A percentile compares a stretch with the other conserved stretches of the same genome.
Evolutionary conservation across 2,797 vertebrate genomes (phyloP).

Genomic region (Prunella strophiata): DNA sequence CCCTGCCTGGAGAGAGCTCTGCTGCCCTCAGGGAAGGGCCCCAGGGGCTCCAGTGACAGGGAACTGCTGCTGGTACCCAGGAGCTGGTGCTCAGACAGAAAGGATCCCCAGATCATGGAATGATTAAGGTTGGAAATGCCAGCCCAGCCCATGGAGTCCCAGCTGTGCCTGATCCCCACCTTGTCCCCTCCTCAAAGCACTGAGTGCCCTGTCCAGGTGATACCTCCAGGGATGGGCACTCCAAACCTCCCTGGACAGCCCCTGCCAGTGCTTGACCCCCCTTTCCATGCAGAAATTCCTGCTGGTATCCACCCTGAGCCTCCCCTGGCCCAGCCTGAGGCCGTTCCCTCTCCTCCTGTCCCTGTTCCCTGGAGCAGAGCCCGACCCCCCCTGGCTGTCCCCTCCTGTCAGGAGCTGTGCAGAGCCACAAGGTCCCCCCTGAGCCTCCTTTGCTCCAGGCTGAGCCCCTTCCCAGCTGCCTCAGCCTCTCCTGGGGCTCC

Average conservation of each 20-base stretch:
- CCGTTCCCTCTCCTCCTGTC: neutral
- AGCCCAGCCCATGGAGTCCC: neutral
- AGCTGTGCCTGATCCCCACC: too few species aligned
- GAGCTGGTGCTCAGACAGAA: neutral
- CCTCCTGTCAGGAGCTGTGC: neutral
- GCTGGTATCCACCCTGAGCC: fast-evolving
- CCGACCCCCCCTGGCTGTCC: neutral
- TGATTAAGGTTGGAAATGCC: neutral
- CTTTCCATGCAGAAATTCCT: neutral
- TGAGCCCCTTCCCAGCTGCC: neutral
- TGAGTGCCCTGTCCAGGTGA: neutral
- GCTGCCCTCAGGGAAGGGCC: neutral
- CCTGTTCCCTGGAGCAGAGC: neutral
- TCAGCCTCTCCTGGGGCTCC: neutral
- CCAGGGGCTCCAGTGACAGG: neutral
- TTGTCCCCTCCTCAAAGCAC: neutral
- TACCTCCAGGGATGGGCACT: neutral
- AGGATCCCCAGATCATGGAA: neutral
- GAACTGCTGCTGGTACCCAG: neutral
- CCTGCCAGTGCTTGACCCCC: fast-evolving
- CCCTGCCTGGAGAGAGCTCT: neutral
- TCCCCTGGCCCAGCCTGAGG: neutral
- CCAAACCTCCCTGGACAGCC: neutral
- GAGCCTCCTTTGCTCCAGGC: neutral
- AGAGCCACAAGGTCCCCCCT: neutral